Base-by-base conservation (phyloP, 2,113 vertebrate genomes). In the Reinhardtius hippoglossoides region DNA sequence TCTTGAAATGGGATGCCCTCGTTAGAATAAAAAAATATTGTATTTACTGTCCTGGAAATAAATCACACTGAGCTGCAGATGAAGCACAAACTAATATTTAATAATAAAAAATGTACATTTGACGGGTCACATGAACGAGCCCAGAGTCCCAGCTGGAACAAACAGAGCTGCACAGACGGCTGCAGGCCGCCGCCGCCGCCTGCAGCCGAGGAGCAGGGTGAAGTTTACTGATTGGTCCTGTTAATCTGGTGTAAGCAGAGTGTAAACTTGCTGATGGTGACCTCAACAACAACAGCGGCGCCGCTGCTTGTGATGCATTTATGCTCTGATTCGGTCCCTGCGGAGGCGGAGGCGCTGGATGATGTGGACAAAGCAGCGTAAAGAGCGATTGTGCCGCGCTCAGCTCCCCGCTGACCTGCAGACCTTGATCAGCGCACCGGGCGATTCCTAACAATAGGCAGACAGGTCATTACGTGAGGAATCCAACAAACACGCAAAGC, bases 231-330 rank as follows among this genome's bases (percentile, higher is more conserved):
- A 72, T 60, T 58, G 23, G 66, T 65, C 40, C 48, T 67, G 60
- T 71, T 86, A 76, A 85, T 85, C 82, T 55, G 77, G 1, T 72
- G 85, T 83, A 85, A 89, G 85, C 88, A 86, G 57, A 89, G 84
- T 67, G 75, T 67, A 86, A 87, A 87, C 68, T 69, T 89, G 85
- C 88, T 85, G 88, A 89, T 87, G 82, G 80, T 55, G 87, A 87
- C 74, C 85, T 83, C 58, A 81, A 75, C 79, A 59, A 31, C 59
- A 42, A 64, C 50, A 18, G 48, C 48, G 4, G 48, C 31, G 1
- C 42, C 27, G 68, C 78, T 84, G 85, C 83, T 85, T 80, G 77
- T 82, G 73, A 87, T 68, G 80, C 85, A 81, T 74, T 83, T 83
- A 71, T 87, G 74, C 78, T 87, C 74, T 85, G 82, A 87, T 83